Conservation (phyloP, 1,140 invertebrate genomes). For the Steinernema feltiae region DNA sequence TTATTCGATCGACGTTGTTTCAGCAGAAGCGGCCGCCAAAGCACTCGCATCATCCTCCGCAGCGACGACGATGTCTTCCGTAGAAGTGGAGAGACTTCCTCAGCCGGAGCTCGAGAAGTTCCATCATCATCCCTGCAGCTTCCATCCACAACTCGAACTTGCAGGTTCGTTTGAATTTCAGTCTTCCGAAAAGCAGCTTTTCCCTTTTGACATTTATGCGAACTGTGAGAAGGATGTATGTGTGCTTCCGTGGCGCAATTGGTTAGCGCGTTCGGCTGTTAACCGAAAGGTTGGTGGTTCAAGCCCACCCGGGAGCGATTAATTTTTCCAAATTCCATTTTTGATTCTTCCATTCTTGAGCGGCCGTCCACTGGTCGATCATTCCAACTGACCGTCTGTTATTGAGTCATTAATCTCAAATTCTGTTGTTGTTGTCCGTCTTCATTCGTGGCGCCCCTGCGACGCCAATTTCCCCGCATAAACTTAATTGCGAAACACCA, state of each 20-base stretch:
- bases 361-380: no score
- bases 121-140: not conserved
- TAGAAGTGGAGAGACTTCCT: not conserved
- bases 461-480: no score
- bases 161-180: not conserved
- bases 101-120: constrained; percentile 7
- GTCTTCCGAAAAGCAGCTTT: no score
- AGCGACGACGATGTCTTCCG: not conserved
- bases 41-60: not conserved
- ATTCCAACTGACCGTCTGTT: no score
- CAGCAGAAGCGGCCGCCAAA: constrained; percentile 8
- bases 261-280: constrained; percentile 30
- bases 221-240: no score
- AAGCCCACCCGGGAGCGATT: constrained; percentile 20
- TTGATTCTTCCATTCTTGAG: not conserved
- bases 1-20: not conserved
- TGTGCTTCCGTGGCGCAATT: constrained; percentile 13
- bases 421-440: no score
- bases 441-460: no score
- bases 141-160: not conserved
- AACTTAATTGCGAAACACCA: no score
- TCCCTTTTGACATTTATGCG: no score
- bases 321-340: not conserved
- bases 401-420: no score
- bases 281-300: constrained; percentile 34